These are phyloP conservation scores for Lutraria rhynchaena DNA, from an alignment of 1,140 invertebrate species.

Conservation along the genomic window DNA sequence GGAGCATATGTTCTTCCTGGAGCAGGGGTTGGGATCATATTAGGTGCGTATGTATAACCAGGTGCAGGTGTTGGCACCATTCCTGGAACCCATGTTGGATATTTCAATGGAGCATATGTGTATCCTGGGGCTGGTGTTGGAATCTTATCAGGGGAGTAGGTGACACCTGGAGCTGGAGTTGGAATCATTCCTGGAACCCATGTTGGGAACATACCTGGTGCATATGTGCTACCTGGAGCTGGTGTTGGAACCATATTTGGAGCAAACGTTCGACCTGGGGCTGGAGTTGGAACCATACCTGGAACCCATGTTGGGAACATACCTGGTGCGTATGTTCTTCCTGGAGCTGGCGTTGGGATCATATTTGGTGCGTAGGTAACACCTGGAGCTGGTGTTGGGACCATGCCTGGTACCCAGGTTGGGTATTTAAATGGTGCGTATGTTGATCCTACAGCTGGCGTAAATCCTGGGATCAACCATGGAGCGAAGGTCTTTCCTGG, in stretches of 20 bases:
- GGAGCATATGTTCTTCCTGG: constrained; percentile 58
- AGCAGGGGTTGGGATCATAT: constrained; percentile 56
- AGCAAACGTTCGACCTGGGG: constrained; percentile 51
- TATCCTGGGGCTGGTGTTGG: constrained; percentile 51
- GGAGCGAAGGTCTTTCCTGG: constrained; percentile 55
- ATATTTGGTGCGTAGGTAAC: constrained; percentile 61
- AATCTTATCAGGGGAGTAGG: constrained; percentile 60
- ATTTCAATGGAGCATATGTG: constrained; percentile 39
- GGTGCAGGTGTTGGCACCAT: constrained; percentile 56
- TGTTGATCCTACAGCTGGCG: constrained; percentile 58
- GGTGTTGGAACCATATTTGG: constrained; percentile 60
- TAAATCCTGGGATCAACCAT: constrained; percentile 41
- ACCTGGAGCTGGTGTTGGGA: constrained; percentile 59
- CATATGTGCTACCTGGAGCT: constrained; percentile 57
- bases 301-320: constrained; percentile 54
- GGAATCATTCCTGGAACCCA: constrained; percentile 41
- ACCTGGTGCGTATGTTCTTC: constrained; percentile 60
- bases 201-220: constrained; percentile 52
- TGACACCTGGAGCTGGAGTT: constrained; percentile 62
- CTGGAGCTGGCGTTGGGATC: constrained; percentile 59
- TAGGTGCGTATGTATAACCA: constrained; percentile 61
- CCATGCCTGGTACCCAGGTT: constrained; percentile 56
- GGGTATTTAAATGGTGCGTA: constrained; percentile 60
- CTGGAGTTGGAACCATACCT: constrained; percentile 50
- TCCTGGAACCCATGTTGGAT: constrained; percentile 37